Evolutionary conservation across 1,140 invertebrate species (phyloP).

Genomic region (Penaeus chinensis): DNA sequence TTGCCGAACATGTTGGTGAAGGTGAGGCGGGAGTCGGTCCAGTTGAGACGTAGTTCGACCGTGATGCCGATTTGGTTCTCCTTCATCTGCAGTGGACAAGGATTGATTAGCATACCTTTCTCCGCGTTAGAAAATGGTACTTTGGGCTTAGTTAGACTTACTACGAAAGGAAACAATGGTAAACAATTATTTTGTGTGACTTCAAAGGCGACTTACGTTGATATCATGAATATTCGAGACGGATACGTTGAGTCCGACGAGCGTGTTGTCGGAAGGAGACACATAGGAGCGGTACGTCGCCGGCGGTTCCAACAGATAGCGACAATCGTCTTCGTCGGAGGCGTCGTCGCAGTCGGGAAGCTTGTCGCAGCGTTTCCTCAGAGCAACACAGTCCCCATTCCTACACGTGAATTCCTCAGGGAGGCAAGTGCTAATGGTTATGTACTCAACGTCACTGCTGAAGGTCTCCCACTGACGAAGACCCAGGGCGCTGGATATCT

Average conservation of each 20-base stretch:
- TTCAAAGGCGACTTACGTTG: constrained; percentile 30
- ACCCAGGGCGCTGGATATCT: constrained; percentile 31
- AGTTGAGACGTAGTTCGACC: constrained; percentile 7
- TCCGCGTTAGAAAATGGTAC: too few species aligned
- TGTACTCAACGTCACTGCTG: background rate
- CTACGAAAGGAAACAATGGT: background rate
- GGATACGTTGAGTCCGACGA: constrained; percentile 19
- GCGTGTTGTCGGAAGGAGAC: constrained; percentile 33
- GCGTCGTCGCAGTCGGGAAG: constrained; percentile 39
- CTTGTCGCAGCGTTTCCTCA: constrained; percentile 44
- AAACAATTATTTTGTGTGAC: background rate
- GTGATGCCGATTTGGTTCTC: constrained; percentile 45
- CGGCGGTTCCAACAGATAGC: constrained; percentile 29
- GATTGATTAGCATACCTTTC: too few species aligned
- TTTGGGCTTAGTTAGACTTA: too few species aligned
- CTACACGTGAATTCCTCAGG: constrained; percentile 31
- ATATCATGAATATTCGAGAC: constrained; percentile 44
- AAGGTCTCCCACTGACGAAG: background rate
- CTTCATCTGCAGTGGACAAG: constrained; percentile 12
- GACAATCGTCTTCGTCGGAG: constrained; percentile 44
- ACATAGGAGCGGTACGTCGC: constrained; percentile 36
- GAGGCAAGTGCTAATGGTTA: constrained; percentile 39
- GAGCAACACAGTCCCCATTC: constrained; percentile 36
- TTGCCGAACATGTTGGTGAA: constrained; percentile 46
- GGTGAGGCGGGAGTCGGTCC: constrained; percentile 38